phyloP scores from a whole-genome alignment of 2,888 invertebrate species.

The Omphaloscelis lunosa region DNA sequence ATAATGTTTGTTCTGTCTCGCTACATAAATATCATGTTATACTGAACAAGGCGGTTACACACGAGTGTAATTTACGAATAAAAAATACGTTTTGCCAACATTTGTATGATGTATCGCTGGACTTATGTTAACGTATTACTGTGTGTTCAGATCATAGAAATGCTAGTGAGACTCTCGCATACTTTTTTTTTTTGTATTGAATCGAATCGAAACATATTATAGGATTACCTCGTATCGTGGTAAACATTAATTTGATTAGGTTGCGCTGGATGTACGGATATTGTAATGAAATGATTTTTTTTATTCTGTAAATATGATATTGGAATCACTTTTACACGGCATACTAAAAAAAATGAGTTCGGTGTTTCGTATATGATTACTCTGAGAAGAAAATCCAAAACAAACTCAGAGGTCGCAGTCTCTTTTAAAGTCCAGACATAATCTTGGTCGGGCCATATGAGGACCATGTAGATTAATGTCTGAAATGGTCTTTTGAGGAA shows the following conservation, averaged over 20 bases:
- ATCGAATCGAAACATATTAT: not conserved
- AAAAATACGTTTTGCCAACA: slow-evolving; percentile 76
- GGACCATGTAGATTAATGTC: too few relatives aligned
- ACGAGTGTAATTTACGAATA: slow-evolving; percentile 82
- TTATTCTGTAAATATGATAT: too few relatives aligned
- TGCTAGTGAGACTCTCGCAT: not conserved
- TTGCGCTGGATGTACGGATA: not conserved
- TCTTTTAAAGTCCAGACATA: too few relatives aligned
- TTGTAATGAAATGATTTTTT: not conserved
- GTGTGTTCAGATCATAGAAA: not conserved
- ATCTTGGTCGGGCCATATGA: too few relatives aligned
- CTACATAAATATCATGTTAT: slow-evolving; percentile 76
- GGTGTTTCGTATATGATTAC: too few relatives aligned
- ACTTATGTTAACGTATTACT: slow-evolving; percentile 43
- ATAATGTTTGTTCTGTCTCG: slow-evolving; percentile 71
- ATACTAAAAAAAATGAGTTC: too few relatives aligned
- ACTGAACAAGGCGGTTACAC: slow-evolving; percentile 67
- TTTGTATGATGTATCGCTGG: slow-evolving; percentile 61
- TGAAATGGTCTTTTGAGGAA: too few relatives aligned
- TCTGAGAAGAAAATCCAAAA: too few relatives aligned
- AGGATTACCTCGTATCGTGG: too few relatives aligned
- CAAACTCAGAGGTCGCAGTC: too few relatives aligned
- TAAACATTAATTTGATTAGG: not conserved
- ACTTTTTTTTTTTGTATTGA: not conserved
- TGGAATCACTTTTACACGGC: too few relatives aligned